A percentile compares a stretch with the other conserved stretches of the same genome.
These are phyloP conservation scores for Hyles euphorbiae DNA, from an alignment of 1,140 invertebrate species.

Conservation along the genomic window DNA sequence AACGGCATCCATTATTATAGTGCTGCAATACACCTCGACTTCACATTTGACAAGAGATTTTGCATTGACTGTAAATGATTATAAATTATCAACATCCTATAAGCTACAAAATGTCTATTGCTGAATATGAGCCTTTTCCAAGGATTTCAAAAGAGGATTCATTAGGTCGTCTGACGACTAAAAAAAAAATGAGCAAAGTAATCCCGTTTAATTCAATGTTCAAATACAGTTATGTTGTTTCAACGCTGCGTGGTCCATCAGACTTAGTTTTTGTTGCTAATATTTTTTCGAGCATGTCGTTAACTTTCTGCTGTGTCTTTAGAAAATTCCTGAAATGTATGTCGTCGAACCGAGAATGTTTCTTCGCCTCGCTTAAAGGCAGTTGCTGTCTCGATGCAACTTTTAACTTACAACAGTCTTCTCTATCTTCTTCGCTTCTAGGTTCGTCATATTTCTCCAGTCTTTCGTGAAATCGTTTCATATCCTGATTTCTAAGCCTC, in stretches of 20 bases:
- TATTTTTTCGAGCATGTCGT: conserved; percentile 54
- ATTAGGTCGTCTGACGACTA: not conserved
- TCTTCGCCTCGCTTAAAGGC: conserved; percentile 32
- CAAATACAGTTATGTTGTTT: conserved; percentile 27
- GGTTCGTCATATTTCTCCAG: conserved; percentile 33
- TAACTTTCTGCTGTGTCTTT: conserved; percentile 61
- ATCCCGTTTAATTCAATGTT: not conserved
- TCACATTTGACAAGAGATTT: too few species aligned
- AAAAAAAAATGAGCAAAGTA: too few species aligned
- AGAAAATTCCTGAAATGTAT: conserved; percentile 54
- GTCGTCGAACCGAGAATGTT: conserved; percentile 34
- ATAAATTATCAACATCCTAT: too few species aligned
- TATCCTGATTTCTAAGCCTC: conserved; percentile 7
- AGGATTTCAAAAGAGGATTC: too few species aligned
- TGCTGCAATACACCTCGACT: too few species aligned
- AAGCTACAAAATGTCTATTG: too few species aligned
- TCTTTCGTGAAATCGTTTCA: conserved; percentile 43
- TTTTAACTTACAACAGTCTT: conserved; percentile 31
- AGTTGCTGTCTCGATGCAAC: conserved; percentile 40
- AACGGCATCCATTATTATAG: too few species aligned
- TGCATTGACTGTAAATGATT: too few species aligned
- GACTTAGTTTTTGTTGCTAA: conserved; percentile 34
- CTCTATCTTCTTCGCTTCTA: conserved; percentile 12
- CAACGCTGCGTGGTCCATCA: conserved; percentile 31
- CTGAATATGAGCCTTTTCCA: too few species aligned